Base-by-base conservation (phyloP, 92 coral and sea anemone species). In the Parazoanthus swiftii region DNA sequence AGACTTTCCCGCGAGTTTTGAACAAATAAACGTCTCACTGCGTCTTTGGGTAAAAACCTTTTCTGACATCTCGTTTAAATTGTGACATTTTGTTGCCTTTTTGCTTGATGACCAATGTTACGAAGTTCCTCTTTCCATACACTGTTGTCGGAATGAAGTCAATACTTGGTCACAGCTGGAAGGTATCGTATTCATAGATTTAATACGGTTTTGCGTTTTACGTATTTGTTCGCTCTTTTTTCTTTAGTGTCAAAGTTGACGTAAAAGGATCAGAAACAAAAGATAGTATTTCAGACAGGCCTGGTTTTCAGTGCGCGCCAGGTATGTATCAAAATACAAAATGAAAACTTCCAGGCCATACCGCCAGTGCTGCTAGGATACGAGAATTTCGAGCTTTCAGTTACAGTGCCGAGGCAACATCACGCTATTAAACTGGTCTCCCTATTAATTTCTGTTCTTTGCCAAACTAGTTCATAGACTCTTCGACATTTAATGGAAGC, bases 41-140 rank as follows among this genome's bases (percentile, higher is more conserved):
- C 70, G 39, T 80, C 85, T 50, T 80, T 80, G 58, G 85, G 85
- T 58, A 80, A 38, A 54, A 58, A 10, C 48, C 16, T 35, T 20
- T 58, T 26, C 21, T 35, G 50, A 36, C 72, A 51, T 54, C 82
- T 48, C 29, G 82, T 35, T 50, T 46, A 23, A 79, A 33, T 63
- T 42, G 56, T 15, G 44, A 80, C 73, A 14, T 63, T 58, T 58
- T 35, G 21, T 54, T 8, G 10, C 71, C 72, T 11, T 54, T 79
- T 79, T 3, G 8, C 37, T 21, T 39, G 46, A 43, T 10, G 20
- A 46, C 50, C 5, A 46, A 8, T 46, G 50, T 46, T 46, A 46
- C 65, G 65, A 56, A 56, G 65, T 56, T 56, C 20, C 65, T 56
- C 65, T 56, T 56, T 4, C 33, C 33, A 29, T 29, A 29, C 65